Percentiles rank a stretch among this genome's conserved stretches.
These are phyloP conservation scores for Macropis europaea DNA, from an alignment of 2,888 invertebrate genomes.

Conservation along the genomic window DNA sequence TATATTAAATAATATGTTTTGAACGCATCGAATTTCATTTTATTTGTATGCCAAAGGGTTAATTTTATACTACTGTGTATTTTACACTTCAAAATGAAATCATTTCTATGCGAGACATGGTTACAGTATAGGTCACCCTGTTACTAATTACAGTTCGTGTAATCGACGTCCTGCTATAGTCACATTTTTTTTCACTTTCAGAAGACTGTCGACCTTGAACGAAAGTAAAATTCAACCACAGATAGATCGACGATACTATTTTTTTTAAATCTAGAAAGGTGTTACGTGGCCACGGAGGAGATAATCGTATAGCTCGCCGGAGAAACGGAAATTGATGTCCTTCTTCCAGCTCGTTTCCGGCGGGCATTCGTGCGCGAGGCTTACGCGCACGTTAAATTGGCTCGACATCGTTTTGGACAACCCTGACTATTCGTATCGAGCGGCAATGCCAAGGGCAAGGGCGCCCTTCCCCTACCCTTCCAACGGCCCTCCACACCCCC, in stretches of 20 bases:
- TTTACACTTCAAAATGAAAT: no score
- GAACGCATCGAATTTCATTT: neutral
- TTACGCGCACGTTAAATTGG: constrained; percentile 67
- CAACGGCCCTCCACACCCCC: constrained; percentile 54
- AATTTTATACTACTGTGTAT: no score
- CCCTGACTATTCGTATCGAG: constrained; percentile 79
- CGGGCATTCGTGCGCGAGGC: constrained; percentile 48
- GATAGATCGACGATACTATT: no score
- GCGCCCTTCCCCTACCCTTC: constrained; percentile 73
- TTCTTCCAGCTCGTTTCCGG: constrained; percentile 49
- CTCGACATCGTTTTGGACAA: constrained; percentile 76
- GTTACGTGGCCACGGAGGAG: neutral
- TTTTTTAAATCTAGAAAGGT: neutral
- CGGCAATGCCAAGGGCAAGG: constrained; percentile 80
- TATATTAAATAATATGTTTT: no score
- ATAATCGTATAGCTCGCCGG: neutral
- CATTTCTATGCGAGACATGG: no score
- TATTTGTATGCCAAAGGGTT: no score
- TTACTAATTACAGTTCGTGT: no score
- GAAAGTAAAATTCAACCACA: neutral
- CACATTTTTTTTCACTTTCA: no score
- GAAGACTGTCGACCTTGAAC: neutral
- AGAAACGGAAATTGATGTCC: constrained; percentile 52
- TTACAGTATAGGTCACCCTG: no score
- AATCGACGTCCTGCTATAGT: no score